A percentile compares a stretch with the other conserved stretches of the same genome.
These are phyloP conservation scores for Tyria jacobaeae DNA, from an alignment of 2,888 invertebrate species.

Conservation along the genomic window DNA sequence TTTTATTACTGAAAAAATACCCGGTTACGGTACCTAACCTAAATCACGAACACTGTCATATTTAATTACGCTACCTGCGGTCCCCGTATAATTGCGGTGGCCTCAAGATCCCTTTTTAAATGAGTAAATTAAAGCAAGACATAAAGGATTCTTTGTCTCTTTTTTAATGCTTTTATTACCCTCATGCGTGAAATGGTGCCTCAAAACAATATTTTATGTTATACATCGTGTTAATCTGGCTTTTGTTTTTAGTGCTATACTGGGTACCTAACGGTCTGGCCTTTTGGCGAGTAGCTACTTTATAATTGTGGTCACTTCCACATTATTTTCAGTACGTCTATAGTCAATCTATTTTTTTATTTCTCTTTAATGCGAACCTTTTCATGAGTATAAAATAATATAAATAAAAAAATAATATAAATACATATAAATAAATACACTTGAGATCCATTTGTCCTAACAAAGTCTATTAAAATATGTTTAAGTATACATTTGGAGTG, in stretches of 20 bases:
- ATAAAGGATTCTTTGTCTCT: conserved; percentile 28
- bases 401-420: no score
- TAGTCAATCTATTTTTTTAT: no score
- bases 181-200: conserved; percentile 20
- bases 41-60: conserved; percentile 17
- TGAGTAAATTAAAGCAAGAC: conserved; percentile 41
- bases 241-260: conserved; percentile 18
- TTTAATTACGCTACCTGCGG: conserved; percentile 28
- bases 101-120: conserved; percentile 34
- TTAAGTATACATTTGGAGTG: no score
- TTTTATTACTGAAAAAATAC: no score
- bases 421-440: no score
- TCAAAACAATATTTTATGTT: conserved; percentile 19
- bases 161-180: conserved; percentile 34
- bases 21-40: background rate
- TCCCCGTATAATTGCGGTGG: conserved; percentile 30
- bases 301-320: no score
- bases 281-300: background rate
- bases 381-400: no score
- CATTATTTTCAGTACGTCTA: no score
- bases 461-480: no score
- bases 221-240: conserved; percentile 28
- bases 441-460: no score
- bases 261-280: background rate
- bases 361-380: no score